Percentiles rank a stretch among this genome's conserved stretches.
Evolutionary conservation across 2,113 vertebrate species (phyloP).

Genomic region (Triplophysa rosa): DNA sequence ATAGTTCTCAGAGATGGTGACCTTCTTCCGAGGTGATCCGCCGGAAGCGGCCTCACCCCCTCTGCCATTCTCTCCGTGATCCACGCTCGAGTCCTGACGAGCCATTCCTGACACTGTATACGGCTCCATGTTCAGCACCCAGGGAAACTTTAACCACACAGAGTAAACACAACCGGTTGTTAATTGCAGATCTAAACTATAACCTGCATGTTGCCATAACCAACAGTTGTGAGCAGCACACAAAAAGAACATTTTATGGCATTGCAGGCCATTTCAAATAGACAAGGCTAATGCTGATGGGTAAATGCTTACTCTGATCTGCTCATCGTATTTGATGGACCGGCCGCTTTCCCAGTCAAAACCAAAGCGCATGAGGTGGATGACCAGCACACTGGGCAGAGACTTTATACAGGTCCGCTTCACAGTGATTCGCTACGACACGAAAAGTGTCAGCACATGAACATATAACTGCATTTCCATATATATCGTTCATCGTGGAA

Average conservation of each 20-base stretch:
- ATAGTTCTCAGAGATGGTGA: slow-evolving; percentile 97
- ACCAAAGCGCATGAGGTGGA: slow-evolving; percentile 98
- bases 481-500: not conserved
- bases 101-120: slow-evolving; percentile 98
- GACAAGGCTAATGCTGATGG: no score
- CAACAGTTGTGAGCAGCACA: no score
- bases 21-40: slow-evolving; percentile 94
- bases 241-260: no score
- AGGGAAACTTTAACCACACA: slow-evolving; percentile 83
- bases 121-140: slow-evolving; percentile 99
- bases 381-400: slow-evolving; percentile 91
- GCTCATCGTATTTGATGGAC: slow-evolving; percentile 98
- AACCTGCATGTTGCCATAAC: no score
- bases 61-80: slow-evolving; percentile 85
- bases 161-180: not conserved
- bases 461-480: not conserved
- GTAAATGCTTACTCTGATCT: slow-evolving; percentile 84
- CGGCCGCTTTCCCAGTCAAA: slow-evolving; percentile 99
- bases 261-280: no score
- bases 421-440: slow-evolving; percentile 91
- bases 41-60: slow-evolving; percentile 81
- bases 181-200: not conserved
- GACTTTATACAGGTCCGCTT: slow-evolving; percentile 97
- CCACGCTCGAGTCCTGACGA: slow-evolving; percentile 90
- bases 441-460: slow-evolving; percentile 24